Base-by-base conservation (phyloP, 2,888 invertebrate genomes). In the Matsumyia berberina region DNA sequence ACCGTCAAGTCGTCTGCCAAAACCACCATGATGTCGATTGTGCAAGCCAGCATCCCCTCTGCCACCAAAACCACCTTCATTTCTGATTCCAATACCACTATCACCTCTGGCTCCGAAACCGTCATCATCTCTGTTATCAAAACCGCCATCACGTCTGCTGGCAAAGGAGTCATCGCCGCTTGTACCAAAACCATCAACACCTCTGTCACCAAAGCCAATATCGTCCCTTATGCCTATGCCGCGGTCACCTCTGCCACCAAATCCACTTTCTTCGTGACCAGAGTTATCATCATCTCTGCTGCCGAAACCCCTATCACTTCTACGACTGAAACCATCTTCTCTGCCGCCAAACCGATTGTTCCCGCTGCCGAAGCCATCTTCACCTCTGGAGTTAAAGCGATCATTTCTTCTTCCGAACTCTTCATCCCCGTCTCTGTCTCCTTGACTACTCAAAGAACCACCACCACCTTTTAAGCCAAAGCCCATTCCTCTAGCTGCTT, bases 11-110 rank as follows among this genome's bases (percentile, higher is more conserved):
- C 76, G 64, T 9, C 86, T 37, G 35, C 58, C 74, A 19, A 67
- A 62, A 8, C 80, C 70, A 33, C 64, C 15, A 9, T 78, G 81
- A 12, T 81, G 73, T 42, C 5, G 24, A 1, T 3, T n/a, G 0
- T 55, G 5, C 66, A 79, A 86, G 35, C 86, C 69, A n/a, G 86
- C 86, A 29, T 86, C 87, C 37, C 87, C 86, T 9, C 72, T 70
- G 46, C 62, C 77, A 12, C 49, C 49, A 24, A 67, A 67, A 12
- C 15, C 9, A n/a, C 17, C 19, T 6, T 24, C n/a, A 19, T 19
- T 19, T 1, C 7, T n/a, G 2, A 2, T 9, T 9, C 35, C 35
- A 24, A 15, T 9, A 8, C 19, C 55, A 15, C 31, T 6, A 12
- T 33, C 33, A n/a, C 7, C 2, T 5, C 55, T 15, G 42, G 5